A percentile compares a stretch with the other conserved stretches of the same genome.
Conservation (phyloP, 2,888 invertebrate genomes). For the Drosophila niveifrons region DNA sequence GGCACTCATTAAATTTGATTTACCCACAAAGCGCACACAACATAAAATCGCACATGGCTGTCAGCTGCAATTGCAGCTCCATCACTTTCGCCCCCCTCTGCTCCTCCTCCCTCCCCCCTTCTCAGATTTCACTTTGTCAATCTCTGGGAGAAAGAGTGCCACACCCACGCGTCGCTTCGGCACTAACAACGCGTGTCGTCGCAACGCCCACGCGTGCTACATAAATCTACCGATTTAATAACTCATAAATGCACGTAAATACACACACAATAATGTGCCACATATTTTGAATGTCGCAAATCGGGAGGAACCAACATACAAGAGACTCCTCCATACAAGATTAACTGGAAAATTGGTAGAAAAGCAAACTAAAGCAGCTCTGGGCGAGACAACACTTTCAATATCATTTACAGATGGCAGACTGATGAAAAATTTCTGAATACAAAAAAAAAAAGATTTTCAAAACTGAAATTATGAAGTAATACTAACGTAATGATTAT, state of each 20-base stretch:
- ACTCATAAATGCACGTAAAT: constrained; percentile 79
- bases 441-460: neutral
- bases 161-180: constrained; percentile 55
- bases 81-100: neutral
- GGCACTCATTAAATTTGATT: constrained; percentile 65
- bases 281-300: constrained; percentile 76
- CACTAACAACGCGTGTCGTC: constrained; percentile 76
- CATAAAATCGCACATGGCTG: constrained; percentile 50
- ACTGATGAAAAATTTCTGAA: neutral
- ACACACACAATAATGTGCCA: constrained; percentile 70
- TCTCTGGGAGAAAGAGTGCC: constrained; percentile 29
- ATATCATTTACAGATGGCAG: constrained; percentile 31
- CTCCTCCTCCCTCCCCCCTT: too few relatives aligned
- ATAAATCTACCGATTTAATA: constrained; percentile 79
- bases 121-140: neutral
- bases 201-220: constrained; percentile 65
- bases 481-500: too few relatives aligned
- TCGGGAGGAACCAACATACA: constrained; percentile 40
- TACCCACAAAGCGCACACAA: constrained; percentile 39
- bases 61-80: constrained; percentile 26
- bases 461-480: too few relatives aligned
- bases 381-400: constrained; percentile 11
- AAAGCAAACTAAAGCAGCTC: constrained; percentile 34
- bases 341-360: constrained; percentile 73
- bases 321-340: constrained; percentile 38